Percentiles rank a stretch among this genome's conserved stretches.
phyloP scores from a whole-genome alignment of 2,888 invertebrate species.

The Campoplex nolae region DNA sequence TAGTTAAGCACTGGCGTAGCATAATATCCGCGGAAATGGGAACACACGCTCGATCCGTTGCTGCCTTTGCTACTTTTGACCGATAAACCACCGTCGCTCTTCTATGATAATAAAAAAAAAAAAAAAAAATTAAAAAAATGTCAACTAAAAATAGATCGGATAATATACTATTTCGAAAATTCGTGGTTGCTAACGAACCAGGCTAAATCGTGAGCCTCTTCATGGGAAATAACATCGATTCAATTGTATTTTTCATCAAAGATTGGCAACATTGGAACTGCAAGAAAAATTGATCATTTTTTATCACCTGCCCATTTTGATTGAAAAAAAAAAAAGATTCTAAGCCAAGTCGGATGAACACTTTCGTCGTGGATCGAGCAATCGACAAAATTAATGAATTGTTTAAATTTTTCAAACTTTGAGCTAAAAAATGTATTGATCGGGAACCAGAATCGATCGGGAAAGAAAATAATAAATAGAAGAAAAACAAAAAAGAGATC shows the following conservation, averaged over 20 bases:
- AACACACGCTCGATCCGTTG: slow-evolving; percentile 60
- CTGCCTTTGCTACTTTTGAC: slow-evolving; percentile 30
- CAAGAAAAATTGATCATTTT: too few species aligned
- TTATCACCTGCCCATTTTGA: background rate
- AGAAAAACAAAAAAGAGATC: background rate
- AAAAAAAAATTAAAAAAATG: background rate
- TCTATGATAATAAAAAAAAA: slow-evolving; percentile 16
- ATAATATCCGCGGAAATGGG: slow-evolving; percentile 49
- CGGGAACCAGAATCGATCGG: background rate
- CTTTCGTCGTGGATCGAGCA: background rate
- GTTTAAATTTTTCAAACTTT: background rate
- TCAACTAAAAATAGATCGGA: slow-evolving; percentile 33
- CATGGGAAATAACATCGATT: too few species aligned
- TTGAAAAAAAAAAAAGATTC: too few species aligned
- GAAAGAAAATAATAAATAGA: background rate
- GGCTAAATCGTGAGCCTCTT: background rate
- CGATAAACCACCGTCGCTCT: slow-evolving; percentile 54
- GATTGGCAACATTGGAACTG: background rate
- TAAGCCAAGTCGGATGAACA: background rate
- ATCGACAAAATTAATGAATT: background rate
- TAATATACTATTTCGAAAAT: background rate
- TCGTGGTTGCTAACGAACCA: background rate
- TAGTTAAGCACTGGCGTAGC: slow-evolving; percentile 13
- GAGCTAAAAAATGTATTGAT: background rate
- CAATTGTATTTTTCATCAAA: background rate